A percentile compares a stretch with the other conserved stretches of the same genome.
Evolutionary conservation across 2,113 vertebrate genomes (phyloP).

Genomic region (Ahaetulla prasina): DNA sequence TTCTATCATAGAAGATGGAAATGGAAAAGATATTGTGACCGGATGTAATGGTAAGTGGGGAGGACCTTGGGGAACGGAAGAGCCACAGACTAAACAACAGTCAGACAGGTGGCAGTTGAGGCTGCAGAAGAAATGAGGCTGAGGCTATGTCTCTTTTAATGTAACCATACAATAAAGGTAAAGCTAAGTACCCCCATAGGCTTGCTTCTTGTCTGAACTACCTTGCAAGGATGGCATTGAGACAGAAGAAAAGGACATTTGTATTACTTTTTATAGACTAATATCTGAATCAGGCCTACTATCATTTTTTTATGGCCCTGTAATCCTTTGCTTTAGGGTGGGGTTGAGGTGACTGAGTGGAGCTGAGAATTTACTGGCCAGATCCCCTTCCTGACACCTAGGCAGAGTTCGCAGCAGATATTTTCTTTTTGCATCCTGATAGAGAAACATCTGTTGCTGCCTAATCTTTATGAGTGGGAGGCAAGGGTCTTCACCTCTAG

Average conservation of each 20-base stretch:
- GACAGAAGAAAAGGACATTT: too few species aligned
- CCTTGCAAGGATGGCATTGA: too few species aligned
- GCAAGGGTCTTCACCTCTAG: background rate
- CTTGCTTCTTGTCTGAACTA: background rate
- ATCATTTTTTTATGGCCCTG: background rate
- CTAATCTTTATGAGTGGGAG: background rate
- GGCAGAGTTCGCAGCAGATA: background rate
- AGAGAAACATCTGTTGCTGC: background rate
- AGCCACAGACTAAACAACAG: background rate
- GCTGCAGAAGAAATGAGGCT: background rate
- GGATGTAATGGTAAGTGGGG: background rate
- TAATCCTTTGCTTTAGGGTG: background rate
- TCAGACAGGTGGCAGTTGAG: background rate
- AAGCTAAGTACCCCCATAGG: background rate
- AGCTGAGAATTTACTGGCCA: too few species aligned
- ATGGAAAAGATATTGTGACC: background rate
- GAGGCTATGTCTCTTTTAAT: background rate
- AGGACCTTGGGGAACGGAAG: background rate
- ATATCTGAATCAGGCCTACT: background rate
- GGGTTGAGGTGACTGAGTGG: background rate
- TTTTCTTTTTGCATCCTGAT: background rate
- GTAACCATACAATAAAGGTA: background rate
- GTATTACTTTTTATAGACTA: background rate
- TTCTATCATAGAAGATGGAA: accelerated
- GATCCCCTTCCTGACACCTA: too few species aligned